Conservation (phyloP, 2,888 invertebrate species). For the Coelopa pilipes region DNA sequence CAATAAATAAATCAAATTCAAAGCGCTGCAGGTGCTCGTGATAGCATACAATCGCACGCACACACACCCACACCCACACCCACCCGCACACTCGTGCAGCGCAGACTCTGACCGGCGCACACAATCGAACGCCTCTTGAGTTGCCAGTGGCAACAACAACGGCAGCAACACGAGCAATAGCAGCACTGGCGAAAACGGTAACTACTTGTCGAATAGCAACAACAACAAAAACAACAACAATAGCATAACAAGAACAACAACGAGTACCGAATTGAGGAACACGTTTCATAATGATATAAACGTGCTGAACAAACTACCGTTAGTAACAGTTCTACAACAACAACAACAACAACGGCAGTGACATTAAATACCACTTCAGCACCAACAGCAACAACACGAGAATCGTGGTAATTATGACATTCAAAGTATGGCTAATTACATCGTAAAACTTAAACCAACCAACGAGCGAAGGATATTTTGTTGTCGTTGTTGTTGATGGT, state of each 20-base stretch:
- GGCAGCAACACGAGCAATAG: too few relatives aligned
- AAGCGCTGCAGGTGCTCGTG: constrained; percentile 20
- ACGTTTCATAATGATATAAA: constrained; percentile 11
- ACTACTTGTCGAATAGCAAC: neutral
- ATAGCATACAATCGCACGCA: constrained; percentile 5
- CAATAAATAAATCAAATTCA: constrained; percentile 16
- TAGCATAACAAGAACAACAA: neutral
- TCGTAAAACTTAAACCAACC: constrained; percentile 12
- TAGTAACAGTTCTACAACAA: constrained; percentile 17
- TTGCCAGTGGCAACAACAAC: neutral
- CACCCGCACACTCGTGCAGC: too few relatives aligned
- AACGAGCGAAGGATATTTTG: too few relatives aligned
- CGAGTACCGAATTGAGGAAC: too few relatives aligned
- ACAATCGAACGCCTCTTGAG: neutral
- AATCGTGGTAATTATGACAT: neutral
- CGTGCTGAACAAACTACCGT: constrained; percentile 18
- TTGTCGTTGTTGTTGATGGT: too few relatives aligned
- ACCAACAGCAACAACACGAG: neutral
- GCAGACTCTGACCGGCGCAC: neutral
- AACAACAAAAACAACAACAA: constrained; percentile 2
- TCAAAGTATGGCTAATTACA: constrained; percentile 23
- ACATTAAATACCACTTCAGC: neutral
- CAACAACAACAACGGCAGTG: neutral
- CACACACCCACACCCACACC: too few relatives aligned
- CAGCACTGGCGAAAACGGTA: neutral